Evolutionary conservation across 1,140 invertebrate species (phyloP), one percentile per base, ranked within the genome.

Genomic region (Nasonia giraulti): DNA sequence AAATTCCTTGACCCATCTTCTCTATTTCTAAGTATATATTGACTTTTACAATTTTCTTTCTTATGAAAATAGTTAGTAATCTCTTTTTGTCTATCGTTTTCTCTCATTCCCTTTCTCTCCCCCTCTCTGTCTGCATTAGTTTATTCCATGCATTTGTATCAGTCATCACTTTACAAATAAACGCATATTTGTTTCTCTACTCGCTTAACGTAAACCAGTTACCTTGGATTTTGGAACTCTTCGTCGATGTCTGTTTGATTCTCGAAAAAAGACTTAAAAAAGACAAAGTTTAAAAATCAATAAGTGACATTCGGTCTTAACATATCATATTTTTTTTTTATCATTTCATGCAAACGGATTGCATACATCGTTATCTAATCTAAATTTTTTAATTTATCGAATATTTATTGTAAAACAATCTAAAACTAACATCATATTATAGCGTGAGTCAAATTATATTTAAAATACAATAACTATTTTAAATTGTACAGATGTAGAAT

Each of bases 11-110:
- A 3, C 27, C 55, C 27, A 10, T 62, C 27, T 8, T 78, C 69
- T 47, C 40, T 88, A 82, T 69, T 84, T 80, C 84, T 89, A 89
- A 87, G 85, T 87, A 86, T 89, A 90, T 90, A 92, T 92, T 92
- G 91, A 92, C 91, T 92, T 80, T 85, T 92, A 92, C 79, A 91
- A 89, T 91, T 90, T 76, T 91, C 89, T 89, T 88, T 87, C 90
- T 92, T 93, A 92, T 89, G 92, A 93, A 93, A 93, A 93, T 93
- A 93, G 89, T 91, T 89, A 75, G 66, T 81, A 69, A 69, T 85
- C 23, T 69, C 14, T 77, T 69, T 89, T 71, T 20, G 17, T 71
- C 68, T 88, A 20, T 33, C 37, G 20, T 33, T 87, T 73, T 87
- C 83, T 86, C 79, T 50, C 47, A 0, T 12, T 50, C 47, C 88